Percentiles rank a stretch among this genome's conserved stretches.
phyloP scores from a whole-genome alignment of 2,797 vertebrate genomes.

The Staurois parvus region DNA sequence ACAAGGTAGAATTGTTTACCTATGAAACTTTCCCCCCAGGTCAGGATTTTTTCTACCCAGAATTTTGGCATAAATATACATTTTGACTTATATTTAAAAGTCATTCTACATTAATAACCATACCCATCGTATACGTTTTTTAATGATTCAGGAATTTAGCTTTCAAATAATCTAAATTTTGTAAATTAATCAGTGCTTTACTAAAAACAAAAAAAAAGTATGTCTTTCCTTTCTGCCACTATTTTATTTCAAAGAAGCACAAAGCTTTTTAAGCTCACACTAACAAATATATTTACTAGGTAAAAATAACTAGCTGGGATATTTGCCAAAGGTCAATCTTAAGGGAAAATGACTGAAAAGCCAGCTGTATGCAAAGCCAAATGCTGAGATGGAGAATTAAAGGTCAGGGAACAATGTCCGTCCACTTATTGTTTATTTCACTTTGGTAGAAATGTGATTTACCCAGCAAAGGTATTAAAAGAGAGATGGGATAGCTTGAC shows the following conservation, averaged over 20 bases:
- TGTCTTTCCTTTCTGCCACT: neutral
- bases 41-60: too few species aligned
- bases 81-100: too few species aligned
- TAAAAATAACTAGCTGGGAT: slow-evolving; percentile 38
- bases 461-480: slow-evolving; percentile 47
- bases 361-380: slow-evolving; percentile 56
- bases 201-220: neutral
- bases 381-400: slow-evolving; percentile 50
- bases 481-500: slow-evolving; percentile 36
- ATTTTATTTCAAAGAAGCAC: slow-evolving; percentile 18
- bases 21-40: too few species aligned
- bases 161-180: neutral
- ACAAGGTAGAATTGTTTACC: too few species aligned
- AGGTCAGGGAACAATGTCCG: slow-evolving; percentile 56
- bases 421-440: slow-evolving; percentile 52
- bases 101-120: too few species aligned
- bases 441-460: slow-evolving; percentile 55
- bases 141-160: neutral
- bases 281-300: slow-evolving; percentile 32
- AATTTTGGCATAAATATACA: too few species aligned
- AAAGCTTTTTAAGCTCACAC: neutral
- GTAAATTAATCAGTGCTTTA: neutral
- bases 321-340: slow-evolving; percentile 44
- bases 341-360: slow-evolving; percentile 41
- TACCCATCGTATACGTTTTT: too few species aligned